A percentile compares a stretch with the other conserved stretches of the same genome.
Evolutionary conservation across 37 sponge, comb jelly and placozoan species (phyloP).

Genomic region (Spongilla lacustris): DNA sequence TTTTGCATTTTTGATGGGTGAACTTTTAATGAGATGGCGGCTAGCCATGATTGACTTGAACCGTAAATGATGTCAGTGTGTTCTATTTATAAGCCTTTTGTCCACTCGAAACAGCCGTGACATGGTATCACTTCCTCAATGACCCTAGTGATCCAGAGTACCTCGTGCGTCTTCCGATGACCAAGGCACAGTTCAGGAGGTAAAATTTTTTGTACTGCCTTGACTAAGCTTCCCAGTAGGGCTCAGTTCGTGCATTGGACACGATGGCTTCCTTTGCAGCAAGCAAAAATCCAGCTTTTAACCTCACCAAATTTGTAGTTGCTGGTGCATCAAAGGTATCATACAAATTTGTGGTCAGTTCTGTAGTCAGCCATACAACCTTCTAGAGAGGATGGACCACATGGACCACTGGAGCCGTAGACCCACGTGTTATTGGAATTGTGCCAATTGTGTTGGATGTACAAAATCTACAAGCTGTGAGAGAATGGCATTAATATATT

Average conservation of each 20-base stretch:
- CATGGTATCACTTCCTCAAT: slow-evolving; percentile 80
- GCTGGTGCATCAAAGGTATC: slow-evolving; percentile 91
- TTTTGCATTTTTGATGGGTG: no score
- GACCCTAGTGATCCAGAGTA: slow-evolving; percentile 77
- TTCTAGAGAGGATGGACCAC: slow-evolving; percentile 93
- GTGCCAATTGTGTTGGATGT: slow-evolving; percentile 86
- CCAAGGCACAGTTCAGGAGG: slow-evolving; percentile 54
- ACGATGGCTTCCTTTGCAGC: slow-evolving; percentile 67
- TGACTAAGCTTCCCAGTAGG: slow-evolving; percentile 22
- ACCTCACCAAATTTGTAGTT: slow-evolving; percentile 80
- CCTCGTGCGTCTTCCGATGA: slow-evolving; percentile 87
- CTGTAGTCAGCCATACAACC: neutral
- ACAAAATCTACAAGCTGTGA: slow-evolving; percentile 58
- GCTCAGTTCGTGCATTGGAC: slow-evolving; percentile 83
- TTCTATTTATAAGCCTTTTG: no score
- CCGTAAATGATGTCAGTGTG: no score
- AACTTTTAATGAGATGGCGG: no score
- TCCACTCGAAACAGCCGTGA: no score
- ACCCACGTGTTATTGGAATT: slow-evolving; percentile 87
- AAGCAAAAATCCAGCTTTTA: slow-evolving; percentile 38
- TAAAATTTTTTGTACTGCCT: neutral
- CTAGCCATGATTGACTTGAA: no score
- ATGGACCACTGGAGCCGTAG: slow-evolving; percentile 89
- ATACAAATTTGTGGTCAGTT: neutral
- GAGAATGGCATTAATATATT: neutral